phyloP scores from a whole-genome alignment of 1,140 invertebrate genomes.

The Drosophila aff. region DNA sequence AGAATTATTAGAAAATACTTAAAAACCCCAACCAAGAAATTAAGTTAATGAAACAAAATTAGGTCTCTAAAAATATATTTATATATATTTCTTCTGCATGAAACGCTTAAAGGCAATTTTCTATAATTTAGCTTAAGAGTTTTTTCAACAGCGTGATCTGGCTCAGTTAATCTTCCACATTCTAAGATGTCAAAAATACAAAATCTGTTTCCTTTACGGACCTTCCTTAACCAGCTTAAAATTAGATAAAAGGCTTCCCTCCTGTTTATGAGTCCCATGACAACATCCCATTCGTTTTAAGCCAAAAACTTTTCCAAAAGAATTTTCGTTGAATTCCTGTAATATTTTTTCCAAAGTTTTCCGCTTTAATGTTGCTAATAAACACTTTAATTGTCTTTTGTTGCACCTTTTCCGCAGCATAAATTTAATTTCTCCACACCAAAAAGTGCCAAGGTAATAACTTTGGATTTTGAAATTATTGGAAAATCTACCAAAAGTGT shows the following conservation, averaged over 20 bases:
- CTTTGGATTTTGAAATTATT: background rate
- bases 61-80: background rate
- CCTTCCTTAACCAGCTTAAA: background rate
- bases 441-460: background rate
- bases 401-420: constrained; percentile 26
- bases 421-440: background rate
- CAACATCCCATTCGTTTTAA: background rate
- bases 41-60: background rate
- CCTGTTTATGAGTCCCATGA: background rate
- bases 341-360: background rate
- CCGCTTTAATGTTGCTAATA: constrained; percentile 10
- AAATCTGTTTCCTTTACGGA: no score
- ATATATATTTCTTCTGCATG: constrained; percentile 4
- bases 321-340: background rate
- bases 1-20: background rate
- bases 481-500: background rate
- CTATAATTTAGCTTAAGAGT: constrained; percentile 2
- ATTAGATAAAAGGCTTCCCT: background rate
- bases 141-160: constrained; percentile 4
- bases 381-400: constrained; percentile 1
- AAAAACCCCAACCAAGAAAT: background rate
- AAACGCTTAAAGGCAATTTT: background rate
- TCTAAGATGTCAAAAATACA: background rate
- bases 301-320: background rate
- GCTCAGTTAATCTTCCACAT: background rate